Evolutionary conservation across 2,113 vertebrate species (phyloP).

Genomic region (Sturnus vulgaris): DNA sequence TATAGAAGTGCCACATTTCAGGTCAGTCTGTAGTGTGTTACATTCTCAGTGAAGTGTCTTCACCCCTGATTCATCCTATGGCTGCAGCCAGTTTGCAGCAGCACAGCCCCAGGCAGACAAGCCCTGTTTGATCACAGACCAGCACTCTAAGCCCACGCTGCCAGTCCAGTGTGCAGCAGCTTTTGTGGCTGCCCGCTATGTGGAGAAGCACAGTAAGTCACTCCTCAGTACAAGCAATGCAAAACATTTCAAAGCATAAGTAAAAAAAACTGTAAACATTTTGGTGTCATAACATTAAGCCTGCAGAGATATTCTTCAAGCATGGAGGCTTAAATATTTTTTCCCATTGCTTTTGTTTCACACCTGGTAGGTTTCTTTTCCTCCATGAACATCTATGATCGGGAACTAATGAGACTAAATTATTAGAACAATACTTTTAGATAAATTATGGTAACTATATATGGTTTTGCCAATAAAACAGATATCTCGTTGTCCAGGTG

Average conservation of each 20-base stretch:
- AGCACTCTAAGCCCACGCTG: background rate
- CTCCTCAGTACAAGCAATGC: background rate
- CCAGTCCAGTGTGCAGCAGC: accelerated
- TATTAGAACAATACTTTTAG: background rate
- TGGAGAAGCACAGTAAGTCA: background rate
- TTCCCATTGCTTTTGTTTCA: background rate
- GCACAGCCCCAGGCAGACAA: background rate
- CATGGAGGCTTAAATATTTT: background rate
- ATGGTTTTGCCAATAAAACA: background rate
- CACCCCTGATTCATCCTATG: background rate
- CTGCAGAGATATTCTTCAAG: background rate
- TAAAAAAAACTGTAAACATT: background rate
- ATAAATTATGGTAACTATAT: background rate
- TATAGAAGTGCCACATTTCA: background rate
- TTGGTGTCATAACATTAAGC: background rate
- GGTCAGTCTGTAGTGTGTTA: background rate
- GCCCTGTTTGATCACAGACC: background rate
- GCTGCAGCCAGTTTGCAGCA: background rate
- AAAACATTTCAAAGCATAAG: background rate
- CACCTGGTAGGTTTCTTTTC: background rate
- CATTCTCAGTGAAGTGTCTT: background rate
- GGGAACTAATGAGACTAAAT: background rate
- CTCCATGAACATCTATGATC: background rate
- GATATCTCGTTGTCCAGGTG: background rate
- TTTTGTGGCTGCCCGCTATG: background rate